Evolutionary conservation across 1,140 invertebrate genomes (phyloP), one percentile per base, ranked within the genome.

Genomic region (Macrosteles quadrilineatus): DNA sequence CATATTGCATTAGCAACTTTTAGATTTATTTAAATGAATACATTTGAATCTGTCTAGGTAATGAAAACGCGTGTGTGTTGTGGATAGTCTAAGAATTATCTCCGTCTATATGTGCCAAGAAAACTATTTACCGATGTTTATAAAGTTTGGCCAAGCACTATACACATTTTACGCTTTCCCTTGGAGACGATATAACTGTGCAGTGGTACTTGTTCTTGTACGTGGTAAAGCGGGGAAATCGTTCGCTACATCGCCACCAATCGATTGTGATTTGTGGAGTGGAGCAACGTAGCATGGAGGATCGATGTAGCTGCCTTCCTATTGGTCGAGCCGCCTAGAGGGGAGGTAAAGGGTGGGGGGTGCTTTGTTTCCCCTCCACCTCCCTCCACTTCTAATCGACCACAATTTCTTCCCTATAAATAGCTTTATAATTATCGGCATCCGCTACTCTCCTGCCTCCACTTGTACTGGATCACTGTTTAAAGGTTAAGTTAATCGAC

Each of bases 331-430:
- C 4, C 21, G 23, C 6, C 25, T 14, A 23, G 14, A 50, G n/a
- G 21, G 59, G 59, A 12, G 59, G 31, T 25, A 25, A 25, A 30
- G 63, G 32, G 19, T 2, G 63, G 63, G 25, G 21, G 31, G 23
- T 45, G 23, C 63, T 64, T 59, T 59, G 55, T 59, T 59, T 59
- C 31, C 29, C 29, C 31, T 4, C 59, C 63, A 29, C 32, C 63
- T 30, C 14, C 63, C 63, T 14, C 31, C 31, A 17, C 63, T 43
- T n/a, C 47, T 53, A 64, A 64, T 64, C 62, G 62, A 64, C 62
- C 63, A 66, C 63, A 66, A 66, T 66, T 66, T 27, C 63, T 66
- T 66, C 36, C 36, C 40, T 66, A 66, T 66, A 66, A 66, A 66
- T 66, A 66, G 63, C 63, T 17, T 43, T 43, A 43, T 66, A 66